phyloP scores from a whole-genome alignment of 2,888 invertebrate species.

The Cephus nigrinus region DNA sequence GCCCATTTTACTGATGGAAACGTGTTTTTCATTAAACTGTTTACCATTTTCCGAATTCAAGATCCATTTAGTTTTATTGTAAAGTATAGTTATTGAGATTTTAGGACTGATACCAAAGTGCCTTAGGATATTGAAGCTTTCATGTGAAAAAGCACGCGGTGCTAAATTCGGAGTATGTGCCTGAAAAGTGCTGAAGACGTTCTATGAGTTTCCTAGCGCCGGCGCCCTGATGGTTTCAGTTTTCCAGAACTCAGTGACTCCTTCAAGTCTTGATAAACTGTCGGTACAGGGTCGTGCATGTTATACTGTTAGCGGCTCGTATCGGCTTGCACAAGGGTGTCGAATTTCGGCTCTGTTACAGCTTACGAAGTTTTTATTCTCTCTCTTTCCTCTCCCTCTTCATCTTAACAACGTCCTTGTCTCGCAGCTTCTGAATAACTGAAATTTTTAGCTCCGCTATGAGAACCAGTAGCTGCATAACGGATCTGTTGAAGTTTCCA shows the following conservation, averaged over 20 bases:
- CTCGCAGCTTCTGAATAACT: background rate
- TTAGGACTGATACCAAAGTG: background rate
- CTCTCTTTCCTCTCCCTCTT: background rate
- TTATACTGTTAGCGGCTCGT: conserved; percentile 21
- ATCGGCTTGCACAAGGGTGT: conserved; percentile 50
- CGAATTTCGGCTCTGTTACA: conserved; percentile 43
- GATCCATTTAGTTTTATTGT: background rate
- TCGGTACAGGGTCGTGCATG: background rate
- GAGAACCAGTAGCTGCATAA: background rate
- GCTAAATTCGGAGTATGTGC: background rate
- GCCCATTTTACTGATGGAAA: background rate
- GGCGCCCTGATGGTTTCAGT: conserved; percentile 27
- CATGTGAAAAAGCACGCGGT: background rate
- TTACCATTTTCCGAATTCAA: background rate
- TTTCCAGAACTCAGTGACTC: background rate
- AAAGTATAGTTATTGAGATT: background rate
- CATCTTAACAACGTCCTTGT: background rate
- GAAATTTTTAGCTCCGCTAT: background rate
- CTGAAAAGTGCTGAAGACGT: background rate
- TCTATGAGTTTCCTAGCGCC: conserved; percentile 22
- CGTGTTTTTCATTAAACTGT: background rate
- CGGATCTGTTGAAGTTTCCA: background rate
- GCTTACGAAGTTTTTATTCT: background rate
- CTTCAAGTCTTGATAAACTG: background rate
- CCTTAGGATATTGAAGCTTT: conserved; percentile 12